Conservation (phyloP, 2,113 vertebrate genomes). For the Stigmatopora argus region DNA sequence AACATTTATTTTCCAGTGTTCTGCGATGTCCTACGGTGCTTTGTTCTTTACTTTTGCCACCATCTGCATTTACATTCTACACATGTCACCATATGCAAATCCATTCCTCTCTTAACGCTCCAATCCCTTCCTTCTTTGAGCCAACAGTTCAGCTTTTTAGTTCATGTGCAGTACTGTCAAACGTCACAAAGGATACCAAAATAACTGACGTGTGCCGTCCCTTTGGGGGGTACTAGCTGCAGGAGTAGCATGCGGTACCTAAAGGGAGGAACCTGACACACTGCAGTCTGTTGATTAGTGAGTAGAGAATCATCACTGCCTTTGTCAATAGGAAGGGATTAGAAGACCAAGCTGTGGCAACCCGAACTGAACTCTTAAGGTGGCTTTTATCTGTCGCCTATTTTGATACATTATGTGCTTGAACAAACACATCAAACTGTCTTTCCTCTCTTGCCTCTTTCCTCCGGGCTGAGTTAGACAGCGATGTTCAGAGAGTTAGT, state of each 20-base stretch:
- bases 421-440: conserved; percentile 37
- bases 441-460: conserved; percentile 35
- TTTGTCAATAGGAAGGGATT: neutral
- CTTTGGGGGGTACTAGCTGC: neutral
- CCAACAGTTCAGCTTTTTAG: neutral
- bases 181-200: neutral
- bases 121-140: neutral
- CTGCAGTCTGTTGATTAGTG: neutral
- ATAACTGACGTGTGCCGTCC: neutral
- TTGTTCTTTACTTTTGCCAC: neutral
- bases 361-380: neutral
- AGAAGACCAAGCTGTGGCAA: neutral
- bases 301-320: neutral
- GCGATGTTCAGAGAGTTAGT: conserved; percentile 48
- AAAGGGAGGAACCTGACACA: neutral
- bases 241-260: neutral
- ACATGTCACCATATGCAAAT: conserved; percentile 67
- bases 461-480: conserved; percentile 41
- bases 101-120: conserved; percentile 67
- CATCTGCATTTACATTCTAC: conserved; percentile 74
- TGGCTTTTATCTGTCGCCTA: conserved; percentile 15
- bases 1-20: neutral
- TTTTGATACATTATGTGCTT: conserved; percentile 25
- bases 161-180: neutral
- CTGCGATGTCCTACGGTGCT: neutral